A percentile compares a stretch with the other conserved stretches of the same genome.
Conservation (phyloP, 2,113 vertebrate genomes). For the Maccullochella peelii region DNA sequence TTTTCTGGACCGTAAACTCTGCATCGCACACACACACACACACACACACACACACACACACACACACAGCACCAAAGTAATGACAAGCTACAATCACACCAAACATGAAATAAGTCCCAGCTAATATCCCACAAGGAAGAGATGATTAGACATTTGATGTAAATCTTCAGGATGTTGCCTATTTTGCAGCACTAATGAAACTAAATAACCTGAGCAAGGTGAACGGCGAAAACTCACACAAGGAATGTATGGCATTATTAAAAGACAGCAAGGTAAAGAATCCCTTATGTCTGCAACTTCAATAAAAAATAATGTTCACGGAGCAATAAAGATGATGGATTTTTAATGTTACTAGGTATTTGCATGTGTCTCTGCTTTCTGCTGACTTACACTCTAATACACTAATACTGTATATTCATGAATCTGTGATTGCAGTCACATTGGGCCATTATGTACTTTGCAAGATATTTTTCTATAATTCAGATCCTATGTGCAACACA, state of each 20-base stretch:
- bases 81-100: conserved; percentile 2
- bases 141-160: conserved; percentile 52
- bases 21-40: background rate
- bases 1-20: conserved; percentile 27
- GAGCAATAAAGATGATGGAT: conserved; percentile 63
- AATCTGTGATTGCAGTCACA: conserved; percentile 26
- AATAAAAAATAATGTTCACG: conserved; percentile 46
- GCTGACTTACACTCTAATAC: conserved; percentile 44
- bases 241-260: conserved; percentile 15
- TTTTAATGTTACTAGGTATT: conserved; percentile 66
- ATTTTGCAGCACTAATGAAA: conserved; percentile 49
- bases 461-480: background rate
- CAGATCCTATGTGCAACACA: background rate
- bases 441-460: background rate
- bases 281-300: conserved; percentile 45
- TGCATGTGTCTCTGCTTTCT: conserved; percentile 45
- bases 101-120: background rate
- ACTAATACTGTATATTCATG: conserved; percentile 31
- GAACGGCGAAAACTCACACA: conserved; percentile 13
- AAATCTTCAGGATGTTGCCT: conserved; percentile 39
- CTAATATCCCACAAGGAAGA: conserved; percentile 36
- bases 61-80: background rate
- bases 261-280: conserved; percentile 44
- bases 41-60: background rate
- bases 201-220: conserved; percentile 26